Evolutionary conservation across 2,797 vertebrate species (phyloP).

Genomic region (Peromyscus aztecus): DNA sequence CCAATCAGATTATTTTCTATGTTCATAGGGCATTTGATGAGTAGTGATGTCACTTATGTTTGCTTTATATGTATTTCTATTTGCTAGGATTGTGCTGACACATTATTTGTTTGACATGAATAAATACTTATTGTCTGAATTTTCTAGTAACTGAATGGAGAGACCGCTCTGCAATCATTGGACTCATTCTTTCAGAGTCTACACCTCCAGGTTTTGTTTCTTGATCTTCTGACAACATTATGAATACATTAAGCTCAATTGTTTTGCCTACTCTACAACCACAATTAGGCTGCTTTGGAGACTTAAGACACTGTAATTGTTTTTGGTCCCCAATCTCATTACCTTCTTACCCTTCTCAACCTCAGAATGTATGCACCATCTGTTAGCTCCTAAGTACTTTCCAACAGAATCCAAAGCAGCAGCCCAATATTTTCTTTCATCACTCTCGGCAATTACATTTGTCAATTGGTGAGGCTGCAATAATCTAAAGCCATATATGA

Average conservation of each 20-base stretch:
- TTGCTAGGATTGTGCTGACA: background rate
- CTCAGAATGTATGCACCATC: constrained; percentile 67
- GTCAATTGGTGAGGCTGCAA: constrained; percentile 57
- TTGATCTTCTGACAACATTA: constrained; percentile 65
- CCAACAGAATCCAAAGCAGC: constrained; percentile 67
- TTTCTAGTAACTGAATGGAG: background rate
- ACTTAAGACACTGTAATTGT: constrained; percentile 68
- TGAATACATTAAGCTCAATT: constrained; percentile 65
- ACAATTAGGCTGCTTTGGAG: constrained; percentile 64
- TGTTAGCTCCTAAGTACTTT: constrained; percentile 66
- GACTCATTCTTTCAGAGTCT: constrained; percentile 23
- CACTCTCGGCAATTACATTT: constrained; percentile 70
- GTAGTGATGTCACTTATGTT: background rate
- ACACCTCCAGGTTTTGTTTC: background rate
- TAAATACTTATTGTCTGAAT: constrained; percentile 53
- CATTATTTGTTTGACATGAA: constrained; percentile 16
- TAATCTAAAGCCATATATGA: constrained; percentile 57
- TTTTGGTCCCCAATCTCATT: constrained; percentile 71
- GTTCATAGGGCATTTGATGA: background rate
- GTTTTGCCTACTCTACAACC: constrained; percentile 60
- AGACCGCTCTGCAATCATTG: background rate
- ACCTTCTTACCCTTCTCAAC: constrained; percentile 66
- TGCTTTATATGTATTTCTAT: background rate
- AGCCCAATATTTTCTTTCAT: constrained; percentile 65
- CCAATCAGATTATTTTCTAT: constrained; percentile 5